A percentile compares a stretch with the other conserved stretches of the same genome.
These are phyloP conservation scores for Dendrolimus pini DNA, from an alignment of 2,888 invertebrate genomes.

Conservation along the genomic window DNA sequence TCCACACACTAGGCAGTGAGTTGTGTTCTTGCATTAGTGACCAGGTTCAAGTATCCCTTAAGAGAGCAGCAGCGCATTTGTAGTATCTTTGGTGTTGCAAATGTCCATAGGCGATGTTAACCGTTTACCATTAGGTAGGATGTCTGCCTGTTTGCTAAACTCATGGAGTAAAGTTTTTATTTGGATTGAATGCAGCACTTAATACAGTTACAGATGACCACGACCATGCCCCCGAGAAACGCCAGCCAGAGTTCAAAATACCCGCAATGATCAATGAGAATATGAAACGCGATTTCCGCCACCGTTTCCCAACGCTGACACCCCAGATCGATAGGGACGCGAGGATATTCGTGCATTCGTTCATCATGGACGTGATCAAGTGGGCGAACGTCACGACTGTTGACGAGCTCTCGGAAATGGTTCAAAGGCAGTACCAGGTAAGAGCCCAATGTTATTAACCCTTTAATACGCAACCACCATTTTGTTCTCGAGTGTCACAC, in stretches of 20 bases:
- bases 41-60: no score
- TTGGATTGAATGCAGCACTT: no score
- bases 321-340: conserved; percentile 77
- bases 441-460: neutral
- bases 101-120: no score
- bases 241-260: conserved; percentile 52
- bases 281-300: conserved; percentile 65
- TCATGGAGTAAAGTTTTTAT: no score
- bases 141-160: no score
- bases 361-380: conserved; percentile 79
- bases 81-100: no score
- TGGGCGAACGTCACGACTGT: conserved; percentile 78
- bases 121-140: no score
- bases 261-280: conserved; percentile 50
- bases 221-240: conserved; percentile 40
- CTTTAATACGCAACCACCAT: no score
- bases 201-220: conserved; percentile 39
- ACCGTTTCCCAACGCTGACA: conserved; percentile 51
- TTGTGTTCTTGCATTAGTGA: no score
- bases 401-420: conserved; percentile 92
- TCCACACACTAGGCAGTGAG: no score
- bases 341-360: conserved; percentile 80
- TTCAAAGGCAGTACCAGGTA: conserved; percentile 93
- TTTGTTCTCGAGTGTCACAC: no score
- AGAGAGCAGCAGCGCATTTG: no score